Evolutionary conservation across 2,888 invertebrate genomes (phyloP), one percentile per base, ranked within the genome.

Genomic region (Crepidodera aurea): DNA sequence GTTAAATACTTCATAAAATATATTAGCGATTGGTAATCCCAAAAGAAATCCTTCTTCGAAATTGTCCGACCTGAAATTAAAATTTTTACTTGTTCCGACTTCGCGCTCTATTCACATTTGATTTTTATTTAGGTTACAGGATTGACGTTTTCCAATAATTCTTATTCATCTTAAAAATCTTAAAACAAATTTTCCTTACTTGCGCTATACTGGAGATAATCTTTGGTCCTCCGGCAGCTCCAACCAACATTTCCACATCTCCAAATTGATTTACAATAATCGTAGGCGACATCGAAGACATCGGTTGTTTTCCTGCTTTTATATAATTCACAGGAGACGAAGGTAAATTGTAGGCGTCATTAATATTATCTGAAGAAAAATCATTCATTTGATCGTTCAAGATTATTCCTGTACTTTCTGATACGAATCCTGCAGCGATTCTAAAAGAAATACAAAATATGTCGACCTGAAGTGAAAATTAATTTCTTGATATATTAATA

Each of bases 351-450:
- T 89, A 93, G 1, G 85, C 81, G 68, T 89, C 93, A 2, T 83
- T 78, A 6, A 84, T 82, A 60, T 85, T 81, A 0, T 92, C 91
- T 1, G 90, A 85, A 0, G 92, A 89, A 78, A 95, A 95, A 78
- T 96, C 95, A 73, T 94, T 93, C 94, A 96, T 95, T 75, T 92
- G 90, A 73, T 93, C 89, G 80, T 95, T 96, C 65, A 92, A 83
- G 67, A 96, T 85, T 61, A 96, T 90, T 19, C 94, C 95, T 0
- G 94, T 91, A 56, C 85, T 86, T 13, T 76, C 79, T 0, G 95
- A 94, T 1, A 89, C 85, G 13, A 92, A 82, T 62, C 89, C 88
- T 7, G 69, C 66, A 25, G 68, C 69, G 51, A 68, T 67, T 18
- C 69, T 69, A 8, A 19, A 65, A 65, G 12, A 22, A n/a, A n/a